Evolutionary conservation across 2,797 vertebrate species (phyloP), one percentile per base, ranked within the genome.

Genomic region (Glossophaga mutica): DNA sequence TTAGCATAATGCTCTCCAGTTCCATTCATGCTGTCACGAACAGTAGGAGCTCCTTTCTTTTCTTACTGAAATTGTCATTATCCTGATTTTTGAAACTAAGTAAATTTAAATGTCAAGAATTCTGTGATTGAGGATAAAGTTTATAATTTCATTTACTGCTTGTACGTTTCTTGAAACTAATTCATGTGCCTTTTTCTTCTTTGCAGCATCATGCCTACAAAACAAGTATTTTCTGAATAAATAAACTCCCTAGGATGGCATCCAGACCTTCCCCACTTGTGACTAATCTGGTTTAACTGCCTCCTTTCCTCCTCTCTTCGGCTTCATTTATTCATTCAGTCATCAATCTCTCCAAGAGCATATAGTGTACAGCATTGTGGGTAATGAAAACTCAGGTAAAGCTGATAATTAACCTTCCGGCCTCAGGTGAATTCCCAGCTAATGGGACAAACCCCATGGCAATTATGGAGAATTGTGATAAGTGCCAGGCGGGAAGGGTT

Each of bases 351-450:
- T 68, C 3, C 39, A 39, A 15, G 42, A 37, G 32, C 10, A 24
- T 4, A 6, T 3, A 6, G 5, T 0, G 50, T 26, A 32, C 0
- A 0, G 16, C 21, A n/a, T 24, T 24, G 10, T 22, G 32, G 34
- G 26, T 11, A 26, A 26, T 0, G 46, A 48, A 70, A 91, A 44
- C 34, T 24, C 59, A 22, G 29, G 15, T 48, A n/a, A 37, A 29
- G n/a, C 6, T 29, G 7, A 21, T 57, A 14, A 48, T 22, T 11
- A 22, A 12, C 18, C 15, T 14, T 62, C 3, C 14, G 8, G 59
- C 44, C 42, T 68, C 16, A 7, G 15, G 55, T 9, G 15, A 46
- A 6, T 6, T 48, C 19, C 32, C 32, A 46, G 32, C 3, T 8
- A 34, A 15, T 24, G 44, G 15, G 90, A 19, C 24, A 57, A 39